Evolutionary conservation across 2,113 vertebrate genomes (phyloP).

Genomic region (Pomatorhinus ruficollis): DNA sequence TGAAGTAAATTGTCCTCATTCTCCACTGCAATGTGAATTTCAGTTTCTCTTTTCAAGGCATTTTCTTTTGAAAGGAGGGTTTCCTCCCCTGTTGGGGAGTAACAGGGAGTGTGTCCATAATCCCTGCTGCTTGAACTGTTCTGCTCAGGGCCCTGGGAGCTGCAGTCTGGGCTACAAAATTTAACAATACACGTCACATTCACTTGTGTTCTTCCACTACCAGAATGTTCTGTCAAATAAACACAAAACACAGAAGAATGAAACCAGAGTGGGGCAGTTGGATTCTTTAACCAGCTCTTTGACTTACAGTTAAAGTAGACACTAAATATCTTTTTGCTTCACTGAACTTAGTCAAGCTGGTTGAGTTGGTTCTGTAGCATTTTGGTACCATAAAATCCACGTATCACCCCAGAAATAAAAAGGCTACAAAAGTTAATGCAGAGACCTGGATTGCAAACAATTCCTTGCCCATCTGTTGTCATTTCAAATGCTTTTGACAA

Average conservation of each 20-base stretch:
- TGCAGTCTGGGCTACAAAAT: conserved; percentile 50
- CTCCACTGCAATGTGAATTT: not conserved
- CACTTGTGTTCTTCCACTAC: conserved; percentile 35
- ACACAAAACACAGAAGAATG: not conserved
- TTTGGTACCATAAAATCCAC: not conserved
- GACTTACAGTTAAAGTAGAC: not conserved
- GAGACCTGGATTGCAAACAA: not conserved
- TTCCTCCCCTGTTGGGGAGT: not conserved
- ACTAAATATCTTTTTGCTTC: not conserved
- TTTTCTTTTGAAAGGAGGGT: conserved; percentile 67
- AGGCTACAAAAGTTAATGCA: not conserved
- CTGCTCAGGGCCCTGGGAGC: conserved; percentile 35
- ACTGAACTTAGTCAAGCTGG: not conserved
- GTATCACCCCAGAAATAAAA: not conserved
- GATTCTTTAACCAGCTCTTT: not conserved
- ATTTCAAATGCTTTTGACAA: not conserved
- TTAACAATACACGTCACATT: conserved; percentile 73
- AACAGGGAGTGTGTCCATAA: not conserved
- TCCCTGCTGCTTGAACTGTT: not conserved
- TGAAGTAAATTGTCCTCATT: conserved; percentile 26
- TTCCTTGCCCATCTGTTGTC: not conserved
- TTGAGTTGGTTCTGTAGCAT: not conserved
- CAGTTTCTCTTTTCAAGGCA: not conserved
- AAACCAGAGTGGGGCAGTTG: not conserved
- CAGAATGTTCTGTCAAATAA: conserved; percentile 48